Base-by-base conservation (phyloP, 2,797 vertebrate species). In the Pangasius krempfi region DNA sequence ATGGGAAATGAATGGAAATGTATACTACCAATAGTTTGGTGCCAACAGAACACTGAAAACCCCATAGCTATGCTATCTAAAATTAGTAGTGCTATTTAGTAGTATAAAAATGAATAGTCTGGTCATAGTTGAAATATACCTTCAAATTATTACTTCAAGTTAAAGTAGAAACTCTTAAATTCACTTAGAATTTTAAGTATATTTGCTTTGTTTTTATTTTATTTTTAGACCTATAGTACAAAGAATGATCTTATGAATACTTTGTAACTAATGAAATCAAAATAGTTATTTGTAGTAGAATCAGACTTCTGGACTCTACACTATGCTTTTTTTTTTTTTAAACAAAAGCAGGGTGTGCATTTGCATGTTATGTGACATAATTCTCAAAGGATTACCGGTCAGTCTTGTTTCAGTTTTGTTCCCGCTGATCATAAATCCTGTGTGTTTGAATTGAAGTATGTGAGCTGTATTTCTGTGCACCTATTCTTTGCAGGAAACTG, bases 281-380 rank as follows among this genome's bases (percentile, higher is more conserved):
- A 78, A 78, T 9, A 30, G 40, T n/a, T 76, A 9, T 22, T 47
- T 50, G 25, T 78, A 18, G 30, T 79, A 16, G 6, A 79, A 22
- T 33, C 16, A 33, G 78, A 56, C 25, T 13, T 50, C 73, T 76
- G 73, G 44, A 54, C 47, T 54, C n/a, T 56, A 22, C 5, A 58
- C 4, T 73, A 44, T 27, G 13, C 3, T 47, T 9, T 9, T 47
- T 47, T 37, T 37, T 44, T 73, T 73, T n/a, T 13, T 40, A 86
- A 58, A 30, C 37, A 76, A 60, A 56, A 86, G 78, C 78, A 56
- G 12, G 10, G 6, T n/a, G 18, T 13, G 27, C 14, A 30, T 47
- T 86, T 44, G 54, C 54, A 44, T 76, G 56, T n/a, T 62, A 78
- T 62, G 56, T 50, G 85, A 76, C 16, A 62, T 33, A 62, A 66